These are phyloP conservation scores for Zoanthus sansibaricus DNA, from an alignment of 92 coral and sea anemone species.

Conservation along the genomic window DNA sequence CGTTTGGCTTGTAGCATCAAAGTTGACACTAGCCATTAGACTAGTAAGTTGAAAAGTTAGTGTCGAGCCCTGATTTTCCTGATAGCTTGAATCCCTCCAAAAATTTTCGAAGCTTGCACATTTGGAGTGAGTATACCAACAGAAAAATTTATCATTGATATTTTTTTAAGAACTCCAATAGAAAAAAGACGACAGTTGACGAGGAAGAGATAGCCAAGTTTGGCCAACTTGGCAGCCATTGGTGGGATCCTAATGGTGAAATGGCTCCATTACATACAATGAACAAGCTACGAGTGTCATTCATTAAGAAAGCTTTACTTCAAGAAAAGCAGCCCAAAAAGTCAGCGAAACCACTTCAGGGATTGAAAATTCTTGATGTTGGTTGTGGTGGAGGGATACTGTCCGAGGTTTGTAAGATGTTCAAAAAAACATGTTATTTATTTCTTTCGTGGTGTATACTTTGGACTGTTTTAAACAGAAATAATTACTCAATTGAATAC, in stretches of 20 bases:
- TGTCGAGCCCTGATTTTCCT: no score
- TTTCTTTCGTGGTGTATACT: no score
- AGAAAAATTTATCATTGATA: not conserved
- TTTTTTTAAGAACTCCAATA: not conserved
- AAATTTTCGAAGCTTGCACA: no score
- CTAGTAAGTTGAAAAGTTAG: no score
- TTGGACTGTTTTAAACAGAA: no score
- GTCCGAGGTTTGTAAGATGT: slow-evolving; percentile 68
- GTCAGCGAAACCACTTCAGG: slow-evolving; percentile 70
- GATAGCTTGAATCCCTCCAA: no score
- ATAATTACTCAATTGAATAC: no score
- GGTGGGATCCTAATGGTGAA: slow-evolving; percentile 93
- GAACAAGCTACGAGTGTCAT: slow-evolving; percentile 92
- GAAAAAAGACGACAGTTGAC: slow-evolving; percentile 74
- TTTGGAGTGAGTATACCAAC: no score
- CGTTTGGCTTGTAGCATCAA: no score
- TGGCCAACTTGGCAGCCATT: slow-evolving; percentile 82
- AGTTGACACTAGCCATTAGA: no score
- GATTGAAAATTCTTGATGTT: slow-evolving; percentile 77
- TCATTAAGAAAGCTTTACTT: slow-evolving; percentile 74
- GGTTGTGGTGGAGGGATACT: slow-evolving; percentile 99
- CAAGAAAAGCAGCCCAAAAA: not conserved
- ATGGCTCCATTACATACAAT: slow-evolving; percentile 89
- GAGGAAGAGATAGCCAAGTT: slow-evolving; percentile 89
- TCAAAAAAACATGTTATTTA: not conserved